These are phyloP conservation scores for Sogatella furcifera DNA, from an alignment of 1,140 invertebrate species.

Conservation along the genomic window DNA sequence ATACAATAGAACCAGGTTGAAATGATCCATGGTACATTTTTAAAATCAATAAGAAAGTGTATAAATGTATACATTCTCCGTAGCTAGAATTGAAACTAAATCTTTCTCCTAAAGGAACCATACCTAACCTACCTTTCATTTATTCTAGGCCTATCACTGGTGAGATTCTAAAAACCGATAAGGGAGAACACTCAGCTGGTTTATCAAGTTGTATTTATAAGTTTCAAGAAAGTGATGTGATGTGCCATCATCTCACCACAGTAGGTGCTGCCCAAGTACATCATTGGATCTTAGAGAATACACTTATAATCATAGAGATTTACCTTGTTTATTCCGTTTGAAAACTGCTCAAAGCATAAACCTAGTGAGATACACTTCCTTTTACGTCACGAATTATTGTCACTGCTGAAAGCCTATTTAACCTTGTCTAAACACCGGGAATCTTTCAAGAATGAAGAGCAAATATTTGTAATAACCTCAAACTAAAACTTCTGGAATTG, in stretches of 20 bases:
- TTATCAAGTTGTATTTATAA: no score
- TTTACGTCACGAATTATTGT: not conserved
- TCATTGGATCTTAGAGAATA: no score
- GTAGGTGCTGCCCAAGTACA: no score
- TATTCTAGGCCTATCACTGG: no score
- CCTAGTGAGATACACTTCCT: not conserved
- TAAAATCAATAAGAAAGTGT: no score
- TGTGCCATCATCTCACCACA: no score
- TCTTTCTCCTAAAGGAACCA: no score
- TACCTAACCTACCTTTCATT: not conserved
- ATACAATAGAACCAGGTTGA: no score
- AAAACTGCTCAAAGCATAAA: not conserved
- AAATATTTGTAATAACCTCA: not conserved
- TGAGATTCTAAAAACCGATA: not conserved
- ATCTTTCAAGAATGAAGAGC: not conserved
- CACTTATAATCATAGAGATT: not conserved
- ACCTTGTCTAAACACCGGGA: not conserved
- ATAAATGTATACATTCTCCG: no score
- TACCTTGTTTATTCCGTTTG: slow-evolving; percentile 1
- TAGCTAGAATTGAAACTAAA: no score
- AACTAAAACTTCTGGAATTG: not conserved
- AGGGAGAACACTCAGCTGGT: not conserved
- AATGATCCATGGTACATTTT: no score
- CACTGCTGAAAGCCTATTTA: not conserved
- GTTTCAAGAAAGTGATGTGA: no score